Evolutionary conservation across 2,113 vertebrate genomes (phyloP).

Genomic region (Hiodon tergisus): DNA sequence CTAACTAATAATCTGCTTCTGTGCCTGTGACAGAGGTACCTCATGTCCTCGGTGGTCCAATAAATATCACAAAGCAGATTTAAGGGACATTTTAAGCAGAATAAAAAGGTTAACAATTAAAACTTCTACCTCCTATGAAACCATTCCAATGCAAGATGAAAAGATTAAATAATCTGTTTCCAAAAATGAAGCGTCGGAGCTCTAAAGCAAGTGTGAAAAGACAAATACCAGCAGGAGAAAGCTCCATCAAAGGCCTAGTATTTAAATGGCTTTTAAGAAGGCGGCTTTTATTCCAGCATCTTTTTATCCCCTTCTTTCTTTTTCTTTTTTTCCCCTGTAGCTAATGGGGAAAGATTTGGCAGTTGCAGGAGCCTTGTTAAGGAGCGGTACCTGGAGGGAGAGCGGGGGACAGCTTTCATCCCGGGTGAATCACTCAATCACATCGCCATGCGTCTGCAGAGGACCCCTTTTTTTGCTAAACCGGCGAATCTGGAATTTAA

Average conservation of each 20-base stretch:
- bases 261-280: slow-evolving; percentile 24
- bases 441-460: slow-evolving; percentile 11
- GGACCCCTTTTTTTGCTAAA: neutral
- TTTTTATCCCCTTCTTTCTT: slow-evolving; percentile 12
- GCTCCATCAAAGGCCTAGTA: slow-evolving; percentile 24
- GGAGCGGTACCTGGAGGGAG: slow-evolving; percentile 9
- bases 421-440: slow-evolving; percentile 12
- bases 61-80: neutral
- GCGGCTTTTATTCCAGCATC: slow-evolving; percentile 16
- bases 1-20: neutral
- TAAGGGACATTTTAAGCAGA: neutral
- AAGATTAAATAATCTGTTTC: neutral
- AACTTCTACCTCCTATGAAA: neutral
- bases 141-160: slow-evolving; percentile 3
- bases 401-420: slow-evolving; percentile 24
- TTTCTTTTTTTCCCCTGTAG: neutral
- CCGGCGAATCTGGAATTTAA: neutral
- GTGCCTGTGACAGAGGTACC: neutral
- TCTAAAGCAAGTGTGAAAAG: neutral
- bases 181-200: slow-evolving; percentile 8
- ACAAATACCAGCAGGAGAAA: slow-evolving; percentile 18
- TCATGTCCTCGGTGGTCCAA: neutral
- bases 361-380: slow-evolving; percentile 24
- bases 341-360: slow-evolving; percentile 26
- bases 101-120: neutral